Percentiles rank a stretch among this genome's conserved stretches.
phyloP scores from a whole-genome alignment of 2,113 vertebrate species.

The Pagrus major region DNA sequence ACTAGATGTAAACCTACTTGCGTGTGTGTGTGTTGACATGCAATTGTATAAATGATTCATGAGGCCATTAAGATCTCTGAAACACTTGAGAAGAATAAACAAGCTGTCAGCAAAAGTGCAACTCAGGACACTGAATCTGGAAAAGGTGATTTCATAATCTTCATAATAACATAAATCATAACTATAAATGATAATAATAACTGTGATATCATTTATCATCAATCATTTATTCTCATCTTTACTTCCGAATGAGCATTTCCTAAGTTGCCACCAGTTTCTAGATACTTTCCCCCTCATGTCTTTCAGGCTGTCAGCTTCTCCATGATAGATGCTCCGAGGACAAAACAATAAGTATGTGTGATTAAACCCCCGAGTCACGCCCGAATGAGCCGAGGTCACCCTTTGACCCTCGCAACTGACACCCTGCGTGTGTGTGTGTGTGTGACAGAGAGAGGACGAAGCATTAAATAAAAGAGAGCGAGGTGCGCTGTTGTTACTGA shows the following conservation, averaged over 20 bases:
- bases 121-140: slow-evolving; percentile 2
- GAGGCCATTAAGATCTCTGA: slow-evolving; percentile 43
- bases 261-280: background rate
- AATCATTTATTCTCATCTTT: background rate
- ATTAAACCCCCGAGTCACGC: slow-evolving; percentile 55
- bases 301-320: slow-evolving; percentile 43
- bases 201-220: too few relatives aligned
- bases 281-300: background rate
- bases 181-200: background rate
- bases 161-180: background rate
- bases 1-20: background rate
- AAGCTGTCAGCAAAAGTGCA: slow-evolving; percentile 30
- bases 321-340: slow-evolving; percentile 42
- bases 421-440: slow-evolving; percentile 16
- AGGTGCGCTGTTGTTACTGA: slow-evolving; percentile 26
- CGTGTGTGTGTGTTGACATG: slow-evolving; percentile 7
- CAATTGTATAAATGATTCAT: slow-evolving; percentile 43
- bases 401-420: slow-evolving; percentile 54
- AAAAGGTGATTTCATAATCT: slow-evolving; percentile 14
- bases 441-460: slow-evolving; percentile 21
- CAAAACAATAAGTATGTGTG: slow-evolving; percentile 58
- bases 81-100: slow-evolving; percentile 15
- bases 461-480: slow-evolving; percentile 48
- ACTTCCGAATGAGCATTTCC: background rate
- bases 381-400: slow-evolving; percentile 53